These are phyloP conservation scores for Valencia hispanica DNA, from an alignment of 2,797 vertebrate genomes.

Conservation along the genomic window DNA sequence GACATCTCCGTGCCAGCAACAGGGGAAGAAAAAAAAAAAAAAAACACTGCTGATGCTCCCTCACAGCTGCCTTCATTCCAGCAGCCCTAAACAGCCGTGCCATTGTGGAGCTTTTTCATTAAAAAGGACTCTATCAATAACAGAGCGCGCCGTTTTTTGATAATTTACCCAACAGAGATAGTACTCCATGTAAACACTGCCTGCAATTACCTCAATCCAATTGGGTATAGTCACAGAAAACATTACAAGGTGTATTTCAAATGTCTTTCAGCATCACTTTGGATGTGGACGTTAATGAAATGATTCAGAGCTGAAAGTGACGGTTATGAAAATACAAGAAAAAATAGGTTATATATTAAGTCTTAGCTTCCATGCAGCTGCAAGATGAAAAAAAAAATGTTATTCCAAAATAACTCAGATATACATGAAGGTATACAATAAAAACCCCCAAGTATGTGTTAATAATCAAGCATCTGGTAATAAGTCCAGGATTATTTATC, in stretches of 20 bases:
- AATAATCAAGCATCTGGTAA: not conserved
- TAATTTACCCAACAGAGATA: conserved; percentile 27
- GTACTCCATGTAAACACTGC: conserved; percentile 31
- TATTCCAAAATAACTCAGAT: not conserved
- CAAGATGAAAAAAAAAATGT: conserved; percentile 40
- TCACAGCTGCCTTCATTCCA: conserved; percentile 36
- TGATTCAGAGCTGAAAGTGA: conserved; percentile 30
- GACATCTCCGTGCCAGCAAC: conserved; percentile 51
- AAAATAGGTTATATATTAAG: conserved; percentile 35
- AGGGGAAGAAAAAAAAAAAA: conserved; percentile 49
- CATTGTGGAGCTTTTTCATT: conserved; percentile 41
- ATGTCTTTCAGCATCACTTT: conserved; percentile 29
- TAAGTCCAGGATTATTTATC: not conserved
- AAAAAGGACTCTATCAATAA: conserved; percentile 18
- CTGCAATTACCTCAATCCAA: conserved; percentile 41
- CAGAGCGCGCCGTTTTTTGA: conserved; percentile 1
- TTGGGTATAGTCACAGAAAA: conserved; percentile 18
- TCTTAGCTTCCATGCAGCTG: conserved; percentile 46
- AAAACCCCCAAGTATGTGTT: not conserved
- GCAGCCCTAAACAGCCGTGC: conserved; percentile 26
- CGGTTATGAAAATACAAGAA: conserved; percentile 31
- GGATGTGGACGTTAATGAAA: conserved; percentile 33
- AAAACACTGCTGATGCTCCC: conserved; percentile 29
- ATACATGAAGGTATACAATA: not conserved
- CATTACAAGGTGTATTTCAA: conserved; percentile 28